Conservation (phyloP, 2,888 invertebrate genomes). For the Ceramica pisi region DNA sequence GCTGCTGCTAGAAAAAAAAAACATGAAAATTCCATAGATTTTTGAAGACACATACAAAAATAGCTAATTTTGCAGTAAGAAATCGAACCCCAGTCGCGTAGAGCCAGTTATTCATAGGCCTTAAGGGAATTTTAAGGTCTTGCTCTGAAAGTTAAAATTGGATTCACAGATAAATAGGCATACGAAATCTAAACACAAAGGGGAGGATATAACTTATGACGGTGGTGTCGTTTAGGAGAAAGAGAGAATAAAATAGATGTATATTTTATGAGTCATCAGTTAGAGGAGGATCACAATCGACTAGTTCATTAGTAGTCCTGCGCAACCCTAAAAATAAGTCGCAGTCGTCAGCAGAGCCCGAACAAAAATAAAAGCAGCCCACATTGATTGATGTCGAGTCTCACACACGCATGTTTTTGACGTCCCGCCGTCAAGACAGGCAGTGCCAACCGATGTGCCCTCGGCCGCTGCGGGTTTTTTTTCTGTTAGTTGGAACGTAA, state of each 20-base stretch:
- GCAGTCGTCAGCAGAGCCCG: slow-evolving; percentile 74
- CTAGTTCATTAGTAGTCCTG: slow-evolving; percentile 65
- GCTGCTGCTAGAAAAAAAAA: neutral
- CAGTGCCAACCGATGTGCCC: slow-evolving; percentile 81
- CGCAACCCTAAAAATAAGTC: slow-evolving; percentile 70
- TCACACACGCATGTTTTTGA: slow-evolving; percentile 86
- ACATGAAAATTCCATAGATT: neutral
- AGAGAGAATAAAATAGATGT: slow-evolving; percentile 36
- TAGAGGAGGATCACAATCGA: slow-evolving; percentile 54
- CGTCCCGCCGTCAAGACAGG: slow-evolving; percentile 82
- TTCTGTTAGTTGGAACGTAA: slow-evolving; percentile 81
- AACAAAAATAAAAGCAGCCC: slow-evolving; percentile 83
- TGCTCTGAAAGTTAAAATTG: slow-evolving; percentile 55
- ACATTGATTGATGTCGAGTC: slow-evolving; percentile 88
- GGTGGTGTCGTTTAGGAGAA: slow-evolving; percentile 2
- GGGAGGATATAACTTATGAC: slow-evolving; percentile 14
- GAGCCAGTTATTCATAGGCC: slow-evolving; percentile 54
- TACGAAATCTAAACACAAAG: slow-evolving; percentile 26
- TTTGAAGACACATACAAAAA: slow-evolving; percentile 23
- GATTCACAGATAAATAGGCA: slow-evolving; percentile 39
- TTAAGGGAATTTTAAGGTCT: slow-evolving; percentile 51
- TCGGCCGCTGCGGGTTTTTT: slow-evolving; percentile 72
- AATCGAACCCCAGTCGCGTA: slow-evolving; percentile 39
- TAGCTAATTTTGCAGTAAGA: slow-evolving; percentile 16
- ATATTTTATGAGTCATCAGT: slow-evolving; percentile 55